phyloP scores from a whole-genome alignment of 2,113 vertebrate species.

The Microtus pennsylvanicus region DNA sequence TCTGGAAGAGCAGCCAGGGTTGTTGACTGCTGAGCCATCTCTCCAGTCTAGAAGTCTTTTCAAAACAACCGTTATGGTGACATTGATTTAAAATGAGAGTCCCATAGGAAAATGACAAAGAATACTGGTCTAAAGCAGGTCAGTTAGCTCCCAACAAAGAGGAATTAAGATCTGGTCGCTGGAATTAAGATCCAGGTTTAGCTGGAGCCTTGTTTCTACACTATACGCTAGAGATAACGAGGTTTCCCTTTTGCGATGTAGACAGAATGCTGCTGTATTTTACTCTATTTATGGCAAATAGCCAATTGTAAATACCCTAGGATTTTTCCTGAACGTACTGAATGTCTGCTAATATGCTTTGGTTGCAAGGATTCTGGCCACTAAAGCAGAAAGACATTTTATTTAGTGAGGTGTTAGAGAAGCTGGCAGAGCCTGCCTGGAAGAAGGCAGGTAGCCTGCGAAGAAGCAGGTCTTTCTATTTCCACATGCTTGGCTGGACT shows the following conservation, averaged over 20 bases:
- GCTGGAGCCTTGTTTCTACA: neutral
- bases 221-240: neutral
- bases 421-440: neutral
- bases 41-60: neutral
- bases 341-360: neutral
- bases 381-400: conserved; percentile 10
- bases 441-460: neutral
- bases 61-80: neutral
- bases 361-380: neutral
- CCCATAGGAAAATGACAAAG: neutral
- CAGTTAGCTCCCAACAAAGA: neutral
- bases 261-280: neutral
- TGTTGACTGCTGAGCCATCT: neutral
- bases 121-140: neutral
- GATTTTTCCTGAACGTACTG: neutral
- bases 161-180: neutral
- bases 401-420: neutral
- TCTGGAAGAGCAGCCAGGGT: neutral
- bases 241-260: neutral
- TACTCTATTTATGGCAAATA: neutral
- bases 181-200: neutral
- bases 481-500: neutral
- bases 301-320: neutral
- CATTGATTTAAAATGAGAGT: neutral
- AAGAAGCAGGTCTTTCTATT: neutral